These are phyloP conservation scores for Penaeus indicus DNA, from an alignment of 1,140 invertebrate species.

Conservation along the genomic window DNA sequence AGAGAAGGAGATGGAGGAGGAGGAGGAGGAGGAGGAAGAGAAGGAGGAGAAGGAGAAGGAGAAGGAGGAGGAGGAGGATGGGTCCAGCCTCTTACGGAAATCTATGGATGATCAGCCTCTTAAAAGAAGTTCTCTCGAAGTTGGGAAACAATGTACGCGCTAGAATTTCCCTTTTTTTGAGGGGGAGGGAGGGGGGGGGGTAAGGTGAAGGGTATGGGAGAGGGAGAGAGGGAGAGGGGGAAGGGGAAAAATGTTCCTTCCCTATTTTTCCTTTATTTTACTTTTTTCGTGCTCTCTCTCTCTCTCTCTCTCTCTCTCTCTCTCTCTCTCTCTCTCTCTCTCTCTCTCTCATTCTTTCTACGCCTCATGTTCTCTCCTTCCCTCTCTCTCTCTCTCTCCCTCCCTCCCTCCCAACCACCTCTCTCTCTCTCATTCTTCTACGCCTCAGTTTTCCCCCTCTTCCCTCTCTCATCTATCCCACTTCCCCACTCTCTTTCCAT, in stretches of 20 bases:
- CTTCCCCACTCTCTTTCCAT: neutral
- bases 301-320: neutral
- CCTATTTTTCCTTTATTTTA: too few species aligned
- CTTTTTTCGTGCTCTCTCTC: neutral
- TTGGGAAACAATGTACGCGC: too few species aligned
- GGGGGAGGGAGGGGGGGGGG: too few species aligned
- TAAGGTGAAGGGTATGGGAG: too few species aligned
- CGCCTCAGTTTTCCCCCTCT: neutral
- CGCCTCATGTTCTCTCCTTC: neutral
- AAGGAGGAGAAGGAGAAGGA: neutral
- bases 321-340: neutral
- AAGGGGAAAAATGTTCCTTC: too few species aligned
- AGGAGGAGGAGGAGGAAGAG: neutral
- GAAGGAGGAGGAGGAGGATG: too few species aligned
- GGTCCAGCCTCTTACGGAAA: too few species aligned
- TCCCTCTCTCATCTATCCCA: neutral
- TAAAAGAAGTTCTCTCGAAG: too few species aligned
- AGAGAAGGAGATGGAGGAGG: neutral
- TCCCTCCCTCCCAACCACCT: neutral
- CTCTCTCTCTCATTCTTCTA: too few species aligned
- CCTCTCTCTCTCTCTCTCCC: neutral
- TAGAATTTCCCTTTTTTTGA: too few species aligned
- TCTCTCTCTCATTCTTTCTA: neutral
- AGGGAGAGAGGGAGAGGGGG: too few species aligned
- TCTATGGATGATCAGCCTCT: too few species aligned